phyloP scores from a whole-genome alignment of 2,113 vertebrate genomes.

The Gallinago jamesoni region DNA sequence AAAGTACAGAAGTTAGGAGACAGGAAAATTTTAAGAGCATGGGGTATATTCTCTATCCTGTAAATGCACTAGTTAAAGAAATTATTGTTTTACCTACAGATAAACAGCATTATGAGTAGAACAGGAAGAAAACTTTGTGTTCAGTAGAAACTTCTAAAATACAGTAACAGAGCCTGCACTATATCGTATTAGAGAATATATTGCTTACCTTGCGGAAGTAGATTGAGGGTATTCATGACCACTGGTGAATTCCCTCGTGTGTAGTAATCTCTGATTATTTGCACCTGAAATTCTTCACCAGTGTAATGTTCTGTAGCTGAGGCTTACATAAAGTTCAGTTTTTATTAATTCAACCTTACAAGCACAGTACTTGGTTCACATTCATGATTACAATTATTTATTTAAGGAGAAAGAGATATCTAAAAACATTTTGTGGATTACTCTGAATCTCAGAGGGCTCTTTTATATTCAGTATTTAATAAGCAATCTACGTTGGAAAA shows the following conservation, averaged over 20 bases:
- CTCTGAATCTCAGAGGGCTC: constrained; percentile 55
- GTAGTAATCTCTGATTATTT: constrained; percentile 56
- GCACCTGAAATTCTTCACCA: constrained; percentile 62
- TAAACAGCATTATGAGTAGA: not conserved
- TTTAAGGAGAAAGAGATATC: constrained; percentile 64
- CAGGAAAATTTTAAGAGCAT: not conserved
- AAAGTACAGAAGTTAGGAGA: not conserved
- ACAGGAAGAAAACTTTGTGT: not conserved
- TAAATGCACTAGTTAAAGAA: not conserved
- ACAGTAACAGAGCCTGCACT: constrained; percentile 7
- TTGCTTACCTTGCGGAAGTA: constrained; percentile 13
- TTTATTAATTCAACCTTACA: constrained; percentile 74
- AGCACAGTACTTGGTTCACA: constrained; percentile 47
- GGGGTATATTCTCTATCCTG: not conserved
- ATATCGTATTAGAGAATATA: not conserved
- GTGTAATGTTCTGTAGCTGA: constrained; percentile 53
- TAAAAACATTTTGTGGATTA: constrained; percentile 50
- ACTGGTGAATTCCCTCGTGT: constrained; percentile 13
- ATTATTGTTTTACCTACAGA: not conserved
- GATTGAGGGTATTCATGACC: constrained; percentile 47
- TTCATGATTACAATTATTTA: constrained; percentile 67
- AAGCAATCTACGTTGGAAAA: constrained; percentile 57
- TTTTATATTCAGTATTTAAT: constrained; percentile 41
- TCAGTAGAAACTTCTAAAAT: not conserved
- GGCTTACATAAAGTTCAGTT: constrained; percentile 59